phyloP scores from a whole-genome alignment of 2,888 invertebrate genomes.

The Copidosoma aretas region DNA sequence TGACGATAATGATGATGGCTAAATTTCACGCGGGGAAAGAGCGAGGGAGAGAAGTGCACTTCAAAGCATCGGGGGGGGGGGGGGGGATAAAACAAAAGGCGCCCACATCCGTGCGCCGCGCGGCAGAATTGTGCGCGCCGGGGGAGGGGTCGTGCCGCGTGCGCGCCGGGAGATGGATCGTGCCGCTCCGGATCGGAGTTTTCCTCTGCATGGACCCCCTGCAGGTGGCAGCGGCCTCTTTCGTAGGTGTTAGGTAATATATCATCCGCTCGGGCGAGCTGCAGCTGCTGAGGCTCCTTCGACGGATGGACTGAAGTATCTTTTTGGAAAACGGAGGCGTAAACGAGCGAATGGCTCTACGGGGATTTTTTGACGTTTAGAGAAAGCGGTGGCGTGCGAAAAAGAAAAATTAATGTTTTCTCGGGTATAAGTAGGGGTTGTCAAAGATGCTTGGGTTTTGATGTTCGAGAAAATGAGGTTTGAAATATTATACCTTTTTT shows the following conservation, averaged over 20 bases:
- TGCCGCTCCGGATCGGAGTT: neutral
- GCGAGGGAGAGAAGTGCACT: neutral
- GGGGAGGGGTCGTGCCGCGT: neutral
- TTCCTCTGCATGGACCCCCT: neutral
- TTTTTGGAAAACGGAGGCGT: neutral
- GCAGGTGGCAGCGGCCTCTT: neutral
- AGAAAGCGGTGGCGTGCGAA: neutral
- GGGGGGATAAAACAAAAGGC: neutral
- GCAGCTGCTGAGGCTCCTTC: neutral
- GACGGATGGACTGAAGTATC: neutral
- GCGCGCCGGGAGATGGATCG: slow-evolving; percentile 3
- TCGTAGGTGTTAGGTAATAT: neutral
- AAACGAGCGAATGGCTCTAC: neutral
- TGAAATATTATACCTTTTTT: no score
- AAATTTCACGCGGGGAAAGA: neutral
- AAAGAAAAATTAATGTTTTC: neutral
- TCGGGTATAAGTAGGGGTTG: no score
- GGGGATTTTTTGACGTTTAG: neutral
- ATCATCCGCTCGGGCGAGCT: neutral
- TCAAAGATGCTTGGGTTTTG: neutral
- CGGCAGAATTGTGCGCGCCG: neutral
- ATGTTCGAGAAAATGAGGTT: neutral
- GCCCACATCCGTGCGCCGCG: neutral
- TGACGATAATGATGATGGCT: neutral
- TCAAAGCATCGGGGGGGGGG: neutral